Base-by-base conservation (phyloP, 2,888 invertebrate species). In the Orthosia gothica region DNA sequence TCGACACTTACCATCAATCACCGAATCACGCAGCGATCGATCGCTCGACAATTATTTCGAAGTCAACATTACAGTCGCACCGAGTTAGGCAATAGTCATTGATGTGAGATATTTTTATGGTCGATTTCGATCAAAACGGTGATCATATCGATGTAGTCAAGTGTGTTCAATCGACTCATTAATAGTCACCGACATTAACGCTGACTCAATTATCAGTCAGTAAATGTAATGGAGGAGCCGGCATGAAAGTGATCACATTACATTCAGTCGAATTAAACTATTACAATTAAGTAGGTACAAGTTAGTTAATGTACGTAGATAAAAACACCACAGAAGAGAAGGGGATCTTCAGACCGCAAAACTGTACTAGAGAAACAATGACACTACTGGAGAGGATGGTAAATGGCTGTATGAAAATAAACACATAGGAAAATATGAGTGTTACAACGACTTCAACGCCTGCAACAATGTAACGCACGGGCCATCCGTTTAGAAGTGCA, bases 1-100 rank as follows among this genome's bases (percentile, higher is more conserved):
- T 62, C 73, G 65, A 69, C 76, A 62, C 32, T 20, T 32, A 32
- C 50, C 70, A 82, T 84, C 50, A 76, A 84, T 82, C 77, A 84
- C 68, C 40, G 13, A 62, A 81, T 74, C 81, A 57, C 49, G 54
- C 67, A 47, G 55, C 64, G 67, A 72, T 67, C 64, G 67, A 72
- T 67, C 66, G 64, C 3, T 81, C 63, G 18, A 71, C 63, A 71
- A 45, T 79, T 55, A 54, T 45, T 40, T 54, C 55, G 12, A 16
- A 57, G 32, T 65, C 52, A n/a, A 59, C 9, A 52, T 76, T 66
- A 81, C 20, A 32, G 52, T 72, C 45, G 54, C 40, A 70, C 26
- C 57, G 12, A 76, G 18, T 32, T 40, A 49, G 5, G 54, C 67
- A 58, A 59, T 15, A 74, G 50, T 62, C 45, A 55, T 20, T 20